These are phyloP conservation scores for Streptopelia turtur DNA, from an alignment of 2,797 vertebrate genomes.

Conservation along the genomic window DNA sequence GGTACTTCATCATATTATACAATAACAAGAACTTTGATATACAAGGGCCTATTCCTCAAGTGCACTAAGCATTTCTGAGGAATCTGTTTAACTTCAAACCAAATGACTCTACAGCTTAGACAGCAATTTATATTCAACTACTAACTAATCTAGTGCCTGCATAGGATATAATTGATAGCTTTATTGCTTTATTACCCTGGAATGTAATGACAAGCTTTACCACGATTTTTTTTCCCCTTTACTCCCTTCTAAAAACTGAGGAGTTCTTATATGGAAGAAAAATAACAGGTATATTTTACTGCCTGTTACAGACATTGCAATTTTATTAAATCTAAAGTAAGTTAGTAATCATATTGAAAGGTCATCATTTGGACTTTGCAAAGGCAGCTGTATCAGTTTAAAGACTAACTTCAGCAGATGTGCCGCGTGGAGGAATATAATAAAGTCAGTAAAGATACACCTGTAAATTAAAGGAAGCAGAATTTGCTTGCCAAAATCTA, in stretches of 20 bases:
- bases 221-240: not conserved
- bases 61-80: not conserved
- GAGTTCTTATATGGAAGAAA: not conserved
- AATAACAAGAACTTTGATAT: not conserved
- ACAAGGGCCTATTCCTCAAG: not conserved
- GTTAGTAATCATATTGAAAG: not conserved
- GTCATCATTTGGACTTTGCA: not conserved
- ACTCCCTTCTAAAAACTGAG: not conserved
- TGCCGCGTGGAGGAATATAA: not conserved
- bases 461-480: not conserved
- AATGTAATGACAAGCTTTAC: not conserved
- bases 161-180: not conserved
- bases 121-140: not conserved
- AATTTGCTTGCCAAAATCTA: not conserved
- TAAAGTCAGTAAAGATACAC: not conserved
- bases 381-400: not conserved
- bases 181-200: not conserved
- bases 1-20: not conserved
- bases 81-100: slow-evolving; percentile 25
- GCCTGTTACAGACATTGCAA: not conserved
- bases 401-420: not conserved
- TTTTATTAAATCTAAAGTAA: not conserved
- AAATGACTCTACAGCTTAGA: not conserved
- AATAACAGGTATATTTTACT: not conserved
- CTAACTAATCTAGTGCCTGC: not conserved